Conservation (phyloP, 2,113 vertebrate species). For the Turnix velox region DNA sequence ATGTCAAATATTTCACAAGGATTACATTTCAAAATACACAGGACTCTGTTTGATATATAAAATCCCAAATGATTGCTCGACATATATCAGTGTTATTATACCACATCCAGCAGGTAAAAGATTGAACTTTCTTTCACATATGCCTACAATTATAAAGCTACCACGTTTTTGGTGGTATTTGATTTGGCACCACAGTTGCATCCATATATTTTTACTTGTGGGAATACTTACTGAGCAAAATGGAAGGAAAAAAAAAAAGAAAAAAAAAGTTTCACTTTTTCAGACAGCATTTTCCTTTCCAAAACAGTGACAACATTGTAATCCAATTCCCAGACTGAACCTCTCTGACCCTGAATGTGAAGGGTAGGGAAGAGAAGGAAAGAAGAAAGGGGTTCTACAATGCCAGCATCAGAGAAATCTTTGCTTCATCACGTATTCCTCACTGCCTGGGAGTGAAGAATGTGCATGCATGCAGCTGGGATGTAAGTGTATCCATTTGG, state of each 20-base stretch:
- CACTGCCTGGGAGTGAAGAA: neutral
- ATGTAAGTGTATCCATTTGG: neutral
- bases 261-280: neutral
- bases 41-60: neutral
- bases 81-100: neutral
- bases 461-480: neutral
- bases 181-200: neutral
- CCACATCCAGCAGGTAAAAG: neutral
- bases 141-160: neutral
- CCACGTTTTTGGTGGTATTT: neutral
- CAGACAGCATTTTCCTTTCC: neutral
- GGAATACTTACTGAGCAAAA: neutral
- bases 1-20: slow-evolving; percentile 26
- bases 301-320: neutral
- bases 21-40: slow-evolving; percentile 40
- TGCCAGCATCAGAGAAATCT: neutral
- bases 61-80: neutral
- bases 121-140: neutral
- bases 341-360: neutral
- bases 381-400: neutral
- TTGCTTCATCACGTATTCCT: neutral
- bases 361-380: neutral
- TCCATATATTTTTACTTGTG: neutral
- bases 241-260: neutral
- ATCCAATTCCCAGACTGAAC: neutral